A percentile compares a stretch with the other conserved stretches of the same genome.
phyloP scores from a whole-genome alignment of 2,797 vertebrate genomes.

The Menidia menidia region DNA sequence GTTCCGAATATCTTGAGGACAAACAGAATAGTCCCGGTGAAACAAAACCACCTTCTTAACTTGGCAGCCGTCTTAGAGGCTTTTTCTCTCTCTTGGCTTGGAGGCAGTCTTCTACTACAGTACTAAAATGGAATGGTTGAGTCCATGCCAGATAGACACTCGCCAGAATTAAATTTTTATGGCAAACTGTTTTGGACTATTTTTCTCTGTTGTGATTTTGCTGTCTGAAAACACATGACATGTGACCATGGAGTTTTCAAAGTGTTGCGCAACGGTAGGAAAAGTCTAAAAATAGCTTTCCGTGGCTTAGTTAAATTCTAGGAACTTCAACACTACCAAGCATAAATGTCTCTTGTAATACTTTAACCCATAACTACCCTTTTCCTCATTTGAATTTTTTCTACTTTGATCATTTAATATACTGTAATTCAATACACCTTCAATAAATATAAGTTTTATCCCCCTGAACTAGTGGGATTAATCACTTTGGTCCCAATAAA shows the following conservation, averaged over 20 bases:
- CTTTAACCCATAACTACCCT: slow-evolving; percentile 4
- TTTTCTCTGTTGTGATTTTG: too few species aligned
- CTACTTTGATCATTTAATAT: too few species aligned
- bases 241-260: slow-evolving; percentile 30
- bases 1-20: not conserved
- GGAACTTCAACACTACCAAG: slow-evolving; percentile 24
- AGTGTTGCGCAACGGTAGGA: not conserved
- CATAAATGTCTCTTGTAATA: slow-evolving; percentile 14
- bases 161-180: too few species aligned
- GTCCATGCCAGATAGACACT: not conserved
- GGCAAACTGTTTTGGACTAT: too few species aligned
- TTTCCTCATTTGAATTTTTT: not conserved
- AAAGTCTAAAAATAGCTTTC: slow-evolving; percentile 21
- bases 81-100: not conserved
- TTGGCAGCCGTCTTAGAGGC: not conserved
- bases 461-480: not conserved
- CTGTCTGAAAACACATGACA: slow-evolving; percentile 11
- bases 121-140: not conserved
- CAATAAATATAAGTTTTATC: not conserved
- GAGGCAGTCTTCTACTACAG: not conserved
- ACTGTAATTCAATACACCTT: not conserved
- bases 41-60: not conserved
- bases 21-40: not conserved
- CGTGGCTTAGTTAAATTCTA: slow-evolving; percentile 17
- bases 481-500: not conserved